Evolutionary conservation across 1,140 invertebrate genomes (phyloP), one percentile per base, ranked within the genome.

Genomic region (Battus philenor): DNA sequence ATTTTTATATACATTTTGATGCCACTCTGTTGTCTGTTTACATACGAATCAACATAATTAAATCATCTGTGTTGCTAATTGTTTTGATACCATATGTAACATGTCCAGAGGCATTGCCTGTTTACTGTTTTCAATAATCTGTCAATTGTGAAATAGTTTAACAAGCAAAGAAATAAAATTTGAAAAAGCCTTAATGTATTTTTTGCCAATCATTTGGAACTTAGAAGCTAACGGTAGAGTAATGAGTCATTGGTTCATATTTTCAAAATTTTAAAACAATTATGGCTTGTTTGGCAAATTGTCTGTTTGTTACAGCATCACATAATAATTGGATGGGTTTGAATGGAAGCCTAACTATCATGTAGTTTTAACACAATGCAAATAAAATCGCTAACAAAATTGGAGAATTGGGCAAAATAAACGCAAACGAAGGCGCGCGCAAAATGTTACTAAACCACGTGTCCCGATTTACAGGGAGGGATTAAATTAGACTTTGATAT

Each of bases 241-340:
- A 30, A 9, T 11, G 6, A 20, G 6, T n/a, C n/a, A n/a, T n/a
- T n/a, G n/a, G 11, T 12, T 26, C 9, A 17, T 27, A 8, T 29
- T 17, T 41, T 29, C 38, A 27, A 41, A 41, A 29, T 41, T 41
- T 2, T 29, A 41, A 41, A 4, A 29, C n/a, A 18, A 41, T 16
- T 26, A 29, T 10, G 6, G 12, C 38, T 41, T 29, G 38, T 41
- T 41, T 41, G 38, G 38, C 38, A 41, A 41, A 41, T 41, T 41
- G 26, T 41, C 38, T 41, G 38, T 41, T 41, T 41, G 38, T 41
- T 41, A 41, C 38, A 41, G 38, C 38, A 41, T 41, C 38, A 10
- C 38, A 41, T 41, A 41, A 41, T 41, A 41, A 41, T 41, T 41
- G 38, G 38, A 27, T 41, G 38, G 38, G 38, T 41, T 41, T 41